Conservation (phyloP, 2,113 vertebrate species). For the Ophiodon elongatus region DNA sequence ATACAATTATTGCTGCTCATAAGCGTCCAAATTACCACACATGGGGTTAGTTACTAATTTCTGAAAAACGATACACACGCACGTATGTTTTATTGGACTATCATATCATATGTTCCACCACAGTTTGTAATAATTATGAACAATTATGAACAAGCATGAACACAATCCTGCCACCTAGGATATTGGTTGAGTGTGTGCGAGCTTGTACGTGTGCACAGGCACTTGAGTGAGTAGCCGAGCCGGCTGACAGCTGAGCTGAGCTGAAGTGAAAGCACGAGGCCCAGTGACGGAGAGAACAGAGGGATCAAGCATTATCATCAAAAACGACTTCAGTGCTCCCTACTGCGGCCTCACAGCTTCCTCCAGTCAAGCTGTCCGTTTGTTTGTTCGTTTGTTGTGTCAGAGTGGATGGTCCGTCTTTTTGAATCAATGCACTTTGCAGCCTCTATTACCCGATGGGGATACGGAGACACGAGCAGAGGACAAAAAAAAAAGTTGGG, state of each 20-base stretch:
- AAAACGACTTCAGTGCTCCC: conserved; percentile 67
- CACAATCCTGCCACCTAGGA: conserved; percentile 1
- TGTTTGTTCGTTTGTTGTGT: conserved; percentile 67
- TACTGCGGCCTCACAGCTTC: conserved; percentile 64
- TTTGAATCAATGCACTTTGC: conserved; percentile 66
- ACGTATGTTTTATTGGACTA: not conserved
- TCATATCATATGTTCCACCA: conserved; percentile 26
- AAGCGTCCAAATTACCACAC: conserved; percentile 49
- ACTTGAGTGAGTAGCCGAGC: conserved; percentile 46
- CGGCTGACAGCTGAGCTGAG: conserved; percentile 65
- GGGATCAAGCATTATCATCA: conserved; percentile 73
- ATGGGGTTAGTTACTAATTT: conserved; percentile 32
- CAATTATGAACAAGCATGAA: conserved; percentile 7
- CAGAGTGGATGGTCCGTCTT: conserved; percentile 50
- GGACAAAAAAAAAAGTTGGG: conserved; percentile 19
- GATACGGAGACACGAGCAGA: conserved; percentile 22
- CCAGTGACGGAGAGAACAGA: conserved; percentile 61
- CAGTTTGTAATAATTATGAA: conserved; percentile 14
- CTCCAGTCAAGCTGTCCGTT: conserved; percentile 69
- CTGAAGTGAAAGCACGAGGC: conserved; percentile 64
- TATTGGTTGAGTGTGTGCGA: not conserved
- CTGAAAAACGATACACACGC: conserved; percentile 25
- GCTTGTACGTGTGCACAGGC: conserved; percentile 2
- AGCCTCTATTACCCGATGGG: conserved; percentile 31
- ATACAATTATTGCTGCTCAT: conserved; percentile 58